phyloP scores from a whole-genome alignment of 2,797 vertebrate genomes.

The Distichodus sexfasciatus region DNA sequence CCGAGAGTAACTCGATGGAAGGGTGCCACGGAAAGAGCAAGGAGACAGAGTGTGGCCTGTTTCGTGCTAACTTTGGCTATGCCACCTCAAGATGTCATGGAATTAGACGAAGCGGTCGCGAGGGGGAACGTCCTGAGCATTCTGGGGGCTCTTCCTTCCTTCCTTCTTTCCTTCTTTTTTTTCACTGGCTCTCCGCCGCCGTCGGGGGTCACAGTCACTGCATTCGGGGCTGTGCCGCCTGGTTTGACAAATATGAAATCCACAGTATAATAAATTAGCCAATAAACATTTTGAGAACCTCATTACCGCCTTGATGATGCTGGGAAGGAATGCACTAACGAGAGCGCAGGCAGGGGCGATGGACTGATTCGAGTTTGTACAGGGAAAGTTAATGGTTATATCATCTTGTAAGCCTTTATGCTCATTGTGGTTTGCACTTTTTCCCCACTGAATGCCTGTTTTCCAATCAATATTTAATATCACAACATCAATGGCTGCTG shows the following conservation, averaged over 20 bases:
- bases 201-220: background rate
- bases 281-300: background rate
- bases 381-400: conserved; percentile 60
- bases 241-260: background rate
- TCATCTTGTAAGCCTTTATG: background rate
- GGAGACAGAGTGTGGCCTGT: conserved; percentile 61
- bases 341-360: background rate
- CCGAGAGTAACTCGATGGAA: conserved; percentile 66
- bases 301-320: background rate
- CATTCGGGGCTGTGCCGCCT: background rate
- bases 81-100: conserved; percentile 49
- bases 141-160: no score
- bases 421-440: conserved; percentile 57
- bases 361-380: no score
- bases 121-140: no score
- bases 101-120: background rate
- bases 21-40: conserved; percentile 68
- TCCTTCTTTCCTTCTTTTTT: background rate
- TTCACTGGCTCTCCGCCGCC: no score
- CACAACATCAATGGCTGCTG: conserved; percentile 61
- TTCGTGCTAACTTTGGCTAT: conserved; percentile 59
- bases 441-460: conserved; percentile 60
- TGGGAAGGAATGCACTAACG: background rate
- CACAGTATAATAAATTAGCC: conserved; percentile 36
- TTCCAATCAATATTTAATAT: conserved; percentile 77